Conservation (phyloP, 1,140 invertebrate genomes). For the Bombus soroeensis region DNA sequence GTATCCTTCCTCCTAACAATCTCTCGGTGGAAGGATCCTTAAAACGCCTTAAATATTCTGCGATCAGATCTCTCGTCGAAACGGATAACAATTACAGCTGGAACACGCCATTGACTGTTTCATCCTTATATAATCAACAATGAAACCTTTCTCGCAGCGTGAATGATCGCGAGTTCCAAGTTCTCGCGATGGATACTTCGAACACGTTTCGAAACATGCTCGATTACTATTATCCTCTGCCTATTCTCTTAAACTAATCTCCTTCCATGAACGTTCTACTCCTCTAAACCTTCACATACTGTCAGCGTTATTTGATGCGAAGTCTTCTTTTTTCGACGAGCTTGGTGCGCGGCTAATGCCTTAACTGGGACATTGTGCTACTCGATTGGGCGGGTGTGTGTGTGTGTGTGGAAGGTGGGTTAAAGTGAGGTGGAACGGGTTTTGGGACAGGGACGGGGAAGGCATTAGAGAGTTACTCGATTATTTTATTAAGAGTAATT, state of each 20-base stretch:
- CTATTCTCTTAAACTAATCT: not conserved
- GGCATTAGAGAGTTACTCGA: slow-evolving; percentile 71
- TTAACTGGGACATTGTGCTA: slow-evolving; percentile 53
- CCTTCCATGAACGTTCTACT: not conserved
- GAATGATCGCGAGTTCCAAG: not conserved
- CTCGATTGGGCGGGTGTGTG: not conserved
- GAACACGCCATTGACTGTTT: not conserved
- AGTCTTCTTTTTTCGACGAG: slow-evolving; percentile 30
- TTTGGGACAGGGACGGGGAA: slow-evolving; percentile 60
- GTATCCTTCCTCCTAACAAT: slow-evolving; percentile 3
- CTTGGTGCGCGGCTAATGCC: slow-evolving; percentile 21
- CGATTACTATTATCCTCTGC: not conserved
- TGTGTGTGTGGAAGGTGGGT: slow-evolving; percentile 45
- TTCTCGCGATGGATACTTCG: not conserved
- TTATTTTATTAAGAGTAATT: slow-evolving; percentile 71
- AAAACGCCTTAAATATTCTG: slow-evolving; percentile 31
- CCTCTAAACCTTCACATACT: not conserved
- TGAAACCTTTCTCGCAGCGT: not conserved
- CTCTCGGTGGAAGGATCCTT: not conserved
- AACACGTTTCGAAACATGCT: slow-evolving; percentile 5
- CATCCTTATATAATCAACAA: not conserved
- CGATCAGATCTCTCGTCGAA: not conserved
- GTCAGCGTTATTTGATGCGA: slow-evolving; percentile 25
- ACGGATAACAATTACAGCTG: slow-evolving; percentile 8
- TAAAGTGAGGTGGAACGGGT: not conserved